phyloP scores from a whole-genome alignment of 2,888 invertebrate species.

The Hemaris fuciformis region DNA sequence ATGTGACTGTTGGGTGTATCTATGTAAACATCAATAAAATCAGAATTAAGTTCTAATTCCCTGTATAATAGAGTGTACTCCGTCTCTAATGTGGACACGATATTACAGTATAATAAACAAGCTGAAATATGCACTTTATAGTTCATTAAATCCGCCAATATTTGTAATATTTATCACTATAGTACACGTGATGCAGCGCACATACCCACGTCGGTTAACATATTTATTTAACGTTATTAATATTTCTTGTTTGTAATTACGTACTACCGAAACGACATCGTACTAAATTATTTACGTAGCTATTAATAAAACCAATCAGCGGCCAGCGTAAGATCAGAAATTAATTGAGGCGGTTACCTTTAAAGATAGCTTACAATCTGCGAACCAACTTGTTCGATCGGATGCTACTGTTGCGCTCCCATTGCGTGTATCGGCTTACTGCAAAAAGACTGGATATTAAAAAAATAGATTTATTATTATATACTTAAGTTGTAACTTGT shows the following conservation, averaged over 20 bases:
- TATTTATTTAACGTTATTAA: conserved; percentile 8
- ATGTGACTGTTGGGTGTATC: too few relatives aligned
- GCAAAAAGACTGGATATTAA: neutral
- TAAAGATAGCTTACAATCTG: conserved; percentile 55
- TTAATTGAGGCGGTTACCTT: conserved; percentile 55
- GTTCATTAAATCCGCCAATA: neutral
- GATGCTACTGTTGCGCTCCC: conserved; percentile 14
- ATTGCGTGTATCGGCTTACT: neutral
- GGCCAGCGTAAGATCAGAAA: conserved; percentile 37
- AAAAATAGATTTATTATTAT: neutral
- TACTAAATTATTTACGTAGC: conserved; percentile 25
- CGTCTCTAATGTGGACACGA: too few relatives aligned
- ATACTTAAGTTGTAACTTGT: neutral
- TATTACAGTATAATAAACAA: neutral
- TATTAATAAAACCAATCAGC: conserved; percentile 39
- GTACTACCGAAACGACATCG: conserved; percentile 3
- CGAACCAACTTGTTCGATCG: conserved; percentile 43
- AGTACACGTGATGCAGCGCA: too few relatives aligned
- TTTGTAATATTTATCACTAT: neutral
- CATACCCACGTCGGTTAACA: neutral
- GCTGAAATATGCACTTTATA: neutral
- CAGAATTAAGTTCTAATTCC: too few relatives aligned
- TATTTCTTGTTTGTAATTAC: conserved; percentile 7
- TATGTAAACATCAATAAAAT: too few relatives aligned
- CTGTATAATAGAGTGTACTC: neutral